Conservation (phyloP, 2,797 vertebrate genomes). For the Numenius phaeopus region DNA sequence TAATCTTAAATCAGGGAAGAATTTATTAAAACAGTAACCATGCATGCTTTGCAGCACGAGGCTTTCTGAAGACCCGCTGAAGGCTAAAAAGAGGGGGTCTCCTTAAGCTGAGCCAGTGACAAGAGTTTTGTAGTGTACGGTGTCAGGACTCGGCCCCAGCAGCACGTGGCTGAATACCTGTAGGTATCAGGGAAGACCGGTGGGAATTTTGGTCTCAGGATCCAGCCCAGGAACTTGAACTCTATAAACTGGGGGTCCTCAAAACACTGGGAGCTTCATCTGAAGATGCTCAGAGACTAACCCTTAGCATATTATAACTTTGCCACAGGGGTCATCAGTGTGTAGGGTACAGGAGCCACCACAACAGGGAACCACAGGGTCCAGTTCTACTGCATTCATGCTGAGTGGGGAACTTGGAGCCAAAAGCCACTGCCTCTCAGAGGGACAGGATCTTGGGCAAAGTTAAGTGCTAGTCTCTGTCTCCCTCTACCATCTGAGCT, state of each 20-base stretch:
- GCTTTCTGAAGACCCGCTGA: background rate
- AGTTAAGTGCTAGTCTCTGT: background rate
- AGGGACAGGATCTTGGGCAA: background rate
- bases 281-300: background rate
- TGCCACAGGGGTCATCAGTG: background rate
- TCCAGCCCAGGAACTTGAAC: background rate
- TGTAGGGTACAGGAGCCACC: background rate
- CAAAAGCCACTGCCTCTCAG: background rate
- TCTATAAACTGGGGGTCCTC: background rate
- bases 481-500: background rate
- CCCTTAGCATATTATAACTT: background rate
- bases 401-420: background rate
- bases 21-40: background rate
- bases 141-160: background rate
- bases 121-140: background rate
- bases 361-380: background rate
- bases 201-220: background rate
- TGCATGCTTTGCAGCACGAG: background rate
- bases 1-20: background rate
- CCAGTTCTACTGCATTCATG: background rate
- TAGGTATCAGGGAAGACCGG: background rate
- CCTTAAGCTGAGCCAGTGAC: background rate
- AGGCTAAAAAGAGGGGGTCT: background rate
- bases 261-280: background rate
- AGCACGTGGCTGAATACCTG: rapidly evolving